Conservation (phyloP, 1,140 invertebrate species). For the Wasmannia auropunctata region DNA sequence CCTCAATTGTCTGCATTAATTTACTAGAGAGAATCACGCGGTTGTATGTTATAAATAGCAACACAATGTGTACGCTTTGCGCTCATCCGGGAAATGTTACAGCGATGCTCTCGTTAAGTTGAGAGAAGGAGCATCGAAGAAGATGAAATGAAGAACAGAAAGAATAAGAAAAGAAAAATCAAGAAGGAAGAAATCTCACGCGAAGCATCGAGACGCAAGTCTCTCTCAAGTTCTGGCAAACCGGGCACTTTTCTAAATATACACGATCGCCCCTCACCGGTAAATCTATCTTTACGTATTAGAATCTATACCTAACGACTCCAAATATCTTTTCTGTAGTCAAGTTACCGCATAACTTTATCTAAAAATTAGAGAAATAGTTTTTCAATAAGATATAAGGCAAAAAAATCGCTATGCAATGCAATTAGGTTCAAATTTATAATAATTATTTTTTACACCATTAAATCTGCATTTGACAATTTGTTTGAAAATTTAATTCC, state of each 20-base stretch:
- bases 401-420: background rate
- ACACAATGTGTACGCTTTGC: background rate
- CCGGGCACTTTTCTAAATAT: conserved; percentile 85
- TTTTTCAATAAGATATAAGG: background rate
- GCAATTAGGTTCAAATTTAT: background rate
- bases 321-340: conserved; percentile 58
- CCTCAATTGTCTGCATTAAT: background rate
- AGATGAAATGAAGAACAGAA: conserved; percentile 16
- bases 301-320: conserved; percentile 82
- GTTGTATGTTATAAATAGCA: background rate
- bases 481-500: background rate
- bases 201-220: conserved; percentile 62
- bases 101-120: background rate
- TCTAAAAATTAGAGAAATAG: conserved; percentile 11
- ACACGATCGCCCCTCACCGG: conserved; percentile 83
- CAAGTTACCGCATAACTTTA: conserved; percentile 37
- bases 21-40: background rate
- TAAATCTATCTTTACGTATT: conserved; percentile 85
- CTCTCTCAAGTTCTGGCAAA: conserved; percentile 83
- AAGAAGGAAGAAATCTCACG: conserved; percentile 65
- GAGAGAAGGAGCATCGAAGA: background rate
- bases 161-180: conserved; percentile 42
- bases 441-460: background rate
- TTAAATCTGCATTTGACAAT: background rate
- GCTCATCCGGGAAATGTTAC: conserved; percentile 9